These are phyloP conservation scores for Cotesia chilonis DNA, from an alignment of 1,140 invertebrate species.

Conservation along the genomic window DNA sequence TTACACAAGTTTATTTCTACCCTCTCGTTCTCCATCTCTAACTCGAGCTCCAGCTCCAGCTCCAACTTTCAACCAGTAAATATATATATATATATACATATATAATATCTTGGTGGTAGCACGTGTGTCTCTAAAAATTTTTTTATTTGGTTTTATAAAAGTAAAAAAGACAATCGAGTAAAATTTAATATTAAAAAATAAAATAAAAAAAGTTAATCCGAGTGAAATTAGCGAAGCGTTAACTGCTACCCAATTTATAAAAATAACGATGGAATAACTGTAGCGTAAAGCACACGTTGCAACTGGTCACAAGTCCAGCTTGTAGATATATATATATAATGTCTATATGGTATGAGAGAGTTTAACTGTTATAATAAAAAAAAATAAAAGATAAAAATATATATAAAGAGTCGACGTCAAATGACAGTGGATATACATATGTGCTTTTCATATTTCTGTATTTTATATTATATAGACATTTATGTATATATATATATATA, in stretches of 20 bases:
- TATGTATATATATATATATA: too few relatives aligned
- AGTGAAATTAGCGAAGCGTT: slow-evolving; percentile 60
- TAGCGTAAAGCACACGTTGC: slow-evolving; percentile 60
- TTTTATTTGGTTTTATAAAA: background rate
- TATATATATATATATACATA: background rate
- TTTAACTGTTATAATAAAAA: background rate
- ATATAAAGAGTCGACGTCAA: slow-evolving; percentile 26
- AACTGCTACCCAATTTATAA: slow-evolving; percentile 65
- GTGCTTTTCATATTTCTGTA: background rate
- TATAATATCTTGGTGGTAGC: background rate
- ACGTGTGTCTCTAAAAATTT: too few relatives aligned
- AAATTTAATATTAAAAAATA: background rate
- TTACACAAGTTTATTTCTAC: slow-evolving; percentile 4
- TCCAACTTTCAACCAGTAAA: background rate
- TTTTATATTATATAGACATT: slow-evolving; percentile 53
- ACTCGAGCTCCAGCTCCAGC: background rate
- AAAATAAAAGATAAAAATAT: background rate
- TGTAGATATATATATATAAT: background rate
- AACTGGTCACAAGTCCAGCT: slow-evolving; percentile 50
- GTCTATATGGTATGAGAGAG: slow-evolving; percentile 3
- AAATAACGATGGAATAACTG: slow-evolving; percentile 67
- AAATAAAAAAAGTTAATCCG: slow-evolving; percentile 33
- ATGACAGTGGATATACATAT: slow-evolving; percentile 27
- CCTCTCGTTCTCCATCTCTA: background rate
- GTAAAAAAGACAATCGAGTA: background rate